A percentile compares a stretch with the other conserved stretches of the same genome.
Conservation (phyloP, 2,797 vertebrate species). For the Peromyscus eremicus region DNA sequence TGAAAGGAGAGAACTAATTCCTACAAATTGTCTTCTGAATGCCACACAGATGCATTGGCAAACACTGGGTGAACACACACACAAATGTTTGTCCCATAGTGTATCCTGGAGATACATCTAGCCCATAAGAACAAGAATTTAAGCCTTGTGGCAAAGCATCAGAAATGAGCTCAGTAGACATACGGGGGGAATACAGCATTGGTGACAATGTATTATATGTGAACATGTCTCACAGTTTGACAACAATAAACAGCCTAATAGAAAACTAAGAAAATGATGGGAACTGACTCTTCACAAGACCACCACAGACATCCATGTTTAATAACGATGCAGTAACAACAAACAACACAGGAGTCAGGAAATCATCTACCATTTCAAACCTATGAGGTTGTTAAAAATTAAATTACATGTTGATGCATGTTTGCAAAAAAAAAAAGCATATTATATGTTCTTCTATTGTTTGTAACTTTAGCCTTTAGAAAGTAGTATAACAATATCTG, state of each 20-base stretch:
- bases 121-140: not conserved
- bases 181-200: not conserved
- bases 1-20: not conserved
- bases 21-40: not conserved
- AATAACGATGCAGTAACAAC: not conserved
- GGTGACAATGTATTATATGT: not conserved
- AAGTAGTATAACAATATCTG: not conserved
- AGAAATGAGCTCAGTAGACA: constrained; percentile 34
- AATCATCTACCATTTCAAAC: constrained; percentile 47
- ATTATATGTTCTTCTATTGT: not conserved
- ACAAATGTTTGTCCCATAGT: not conserved
- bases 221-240: not conserved
- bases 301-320: not conserved
- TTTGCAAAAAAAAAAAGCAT: not conserved
- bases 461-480: constrained; percentile 23
- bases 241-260: not conserved
- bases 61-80: not conserved
- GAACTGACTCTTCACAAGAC: constrained; percentile 18
- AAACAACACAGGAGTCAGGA: not conserved
- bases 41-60: not conserved
- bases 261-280: constrained; percentile 33
- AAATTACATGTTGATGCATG: not conserved
- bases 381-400: constrained; percentile 3
- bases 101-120: not conserved
- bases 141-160: not conserved